Percentiles rank a stretch among this genome's conserved stretches.
phyloP scores from a whole-genome alignment of 2,113 vertebrate species.

The Probosciger aterrimus region DNA sequence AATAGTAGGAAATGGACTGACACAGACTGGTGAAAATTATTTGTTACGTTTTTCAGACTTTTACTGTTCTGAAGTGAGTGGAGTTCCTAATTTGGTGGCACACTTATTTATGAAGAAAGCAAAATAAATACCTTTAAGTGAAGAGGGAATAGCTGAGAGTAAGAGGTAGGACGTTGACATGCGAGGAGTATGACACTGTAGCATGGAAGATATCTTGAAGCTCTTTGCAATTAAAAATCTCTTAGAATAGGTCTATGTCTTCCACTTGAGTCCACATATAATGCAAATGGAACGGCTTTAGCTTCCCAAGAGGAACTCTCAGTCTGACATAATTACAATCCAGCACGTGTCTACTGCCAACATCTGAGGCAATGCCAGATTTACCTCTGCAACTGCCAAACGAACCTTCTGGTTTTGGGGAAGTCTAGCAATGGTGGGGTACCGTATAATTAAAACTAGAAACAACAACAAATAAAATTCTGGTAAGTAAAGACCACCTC shows the following conservation, averaged over 20 bases:
- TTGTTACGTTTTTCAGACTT: not conserved
- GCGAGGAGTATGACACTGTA: not conserved
- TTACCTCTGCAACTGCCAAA: not conserved
- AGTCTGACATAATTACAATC: not conserved
- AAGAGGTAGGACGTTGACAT: rapidly evolving
- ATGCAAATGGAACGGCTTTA: not conserved
- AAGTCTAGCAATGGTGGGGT: not conserved
- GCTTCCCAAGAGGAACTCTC: not conserved
- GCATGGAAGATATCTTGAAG: not conserved
- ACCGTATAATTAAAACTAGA: not conserved
- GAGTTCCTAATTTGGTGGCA: not conserved
- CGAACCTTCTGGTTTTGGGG: not conserved
- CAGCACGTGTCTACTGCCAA: not conserved
- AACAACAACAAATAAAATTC: not conserved
- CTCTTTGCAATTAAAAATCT: not conserved
- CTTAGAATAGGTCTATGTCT: not conserved
- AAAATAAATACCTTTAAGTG: not conserved
- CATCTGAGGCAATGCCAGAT: not conserved
- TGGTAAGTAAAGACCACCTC: not conserved
- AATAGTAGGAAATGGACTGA: not conserved
- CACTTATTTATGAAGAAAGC: not conserved
- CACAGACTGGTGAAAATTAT: not conserved
- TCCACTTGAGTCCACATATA: not conserved
- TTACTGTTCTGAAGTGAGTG: not conserved
- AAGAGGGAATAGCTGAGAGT: not conserved